Evolutionary conservation across 2,888 invertebrate genomes (phyloP), one percentile per base, ranked within the genome.

Genomic region (Blera fallax): DNA sequence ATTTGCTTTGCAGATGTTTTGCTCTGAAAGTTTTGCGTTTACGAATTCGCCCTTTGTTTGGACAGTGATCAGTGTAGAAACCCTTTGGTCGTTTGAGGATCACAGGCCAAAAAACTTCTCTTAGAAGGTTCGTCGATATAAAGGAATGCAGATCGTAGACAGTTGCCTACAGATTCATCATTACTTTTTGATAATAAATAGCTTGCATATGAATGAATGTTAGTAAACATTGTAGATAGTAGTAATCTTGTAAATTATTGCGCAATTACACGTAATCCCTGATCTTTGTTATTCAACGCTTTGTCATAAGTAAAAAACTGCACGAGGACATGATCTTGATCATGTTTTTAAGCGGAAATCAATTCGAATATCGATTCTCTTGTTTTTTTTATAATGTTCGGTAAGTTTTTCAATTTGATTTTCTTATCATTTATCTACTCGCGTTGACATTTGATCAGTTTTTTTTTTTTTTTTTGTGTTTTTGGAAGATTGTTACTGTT

Each of bases 341-440:
- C n/a, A n/a, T 18, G 29, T 67, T 14, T 37, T 67, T 27, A 40
- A 54, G 14, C 27, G 69, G 29, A 69, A 70, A 58, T 58, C 58
- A 70, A 34, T 11, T 52, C n/a, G 37, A 29, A 21, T 70, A 37
- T 58, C 58, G 48, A 60, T 48, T 58, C 8, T 11, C 6, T 11
- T 48, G 32, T 50, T 60, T 54, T n/a, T 69, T 37, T 34, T 14
- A 62, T 54, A 60, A 37, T 54, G 43, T 64, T 69, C 18, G 67
- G 74, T 52, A 69, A 76, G 37, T 69, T 73, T 60, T 56, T 18
- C 32, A 69, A 21, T 54, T 43, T 32, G 48, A 45, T 74, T 69
- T 72, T 52, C 27, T 64, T 64, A 81, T 74, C 74, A 37, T 14
- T 60, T 50, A 77, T 60, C 77, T 43, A 34, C 8, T 52, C 4